phyloP scores from a whole-genome alignment of 2,888 invertebrate genomes.

The Agriopis marginaria region DNA sequence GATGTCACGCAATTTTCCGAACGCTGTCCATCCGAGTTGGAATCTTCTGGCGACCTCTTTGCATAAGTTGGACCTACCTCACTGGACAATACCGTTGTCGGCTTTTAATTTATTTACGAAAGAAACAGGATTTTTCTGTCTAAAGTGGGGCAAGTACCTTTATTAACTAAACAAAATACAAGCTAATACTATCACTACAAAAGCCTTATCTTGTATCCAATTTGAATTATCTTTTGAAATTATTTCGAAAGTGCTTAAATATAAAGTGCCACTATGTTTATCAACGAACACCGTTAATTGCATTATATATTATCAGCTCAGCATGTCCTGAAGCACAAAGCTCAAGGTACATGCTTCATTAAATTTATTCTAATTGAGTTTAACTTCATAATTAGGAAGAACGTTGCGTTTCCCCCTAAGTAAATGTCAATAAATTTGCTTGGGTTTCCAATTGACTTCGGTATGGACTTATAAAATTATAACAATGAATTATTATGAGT shows the following conservation, averaged over 20 bases:
- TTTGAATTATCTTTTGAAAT: too few relatives aligned
- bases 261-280: background rate
- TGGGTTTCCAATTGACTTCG: background rate
- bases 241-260: too few relatives aligned
- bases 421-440: conserved; percentile 15
- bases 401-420: conserved; percentile 1
- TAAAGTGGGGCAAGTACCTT: too few relatives aligned
- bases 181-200: too few relatives aligned
- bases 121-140: too few relatives aligned
- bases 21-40: too few relatives aligned
- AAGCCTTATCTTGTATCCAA: background rate
- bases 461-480: background rate
- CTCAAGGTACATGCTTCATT: background rate
- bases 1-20: too few relatives aligned
- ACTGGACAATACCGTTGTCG: too few relatives aligned
- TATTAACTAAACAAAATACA: too few relatives aligned
- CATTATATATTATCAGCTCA: conserved; percentile 1
- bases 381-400: conserved; percentile 3
- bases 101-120: too few relatives aligned
- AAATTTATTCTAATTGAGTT: conserved; percentile 23
- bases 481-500: background rate
- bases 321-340: background rate
- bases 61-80: too few relatives aligned
- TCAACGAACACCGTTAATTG: background rate
- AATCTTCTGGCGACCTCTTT: too few relatives aligned